Evolutionary conservation across 2,113 vertebrate species (phyloP).

Genomic region (Tragulus kanchil): DNA sequence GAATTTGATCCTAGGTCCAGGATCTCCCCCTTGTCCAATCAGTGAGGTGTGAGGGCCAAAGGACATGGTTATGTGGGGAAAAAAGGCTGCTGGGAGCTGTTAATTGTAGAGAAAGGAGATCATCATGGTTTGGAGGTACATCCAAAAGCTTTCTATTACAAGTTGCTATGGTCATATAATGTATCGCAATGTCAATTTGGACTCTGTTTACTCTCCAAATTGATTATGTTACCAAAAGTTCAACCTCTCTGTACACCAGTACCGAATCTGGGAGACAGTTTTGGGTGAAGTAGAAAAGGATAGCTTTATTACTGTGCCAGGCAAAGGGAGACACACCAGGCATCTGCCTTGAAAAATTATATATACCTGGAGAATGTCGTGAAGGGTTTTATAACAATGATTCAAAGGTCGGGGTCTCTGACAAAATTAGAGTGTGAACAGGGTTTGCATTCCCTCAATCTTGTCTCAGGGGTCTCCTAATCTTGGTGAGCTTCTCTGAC

Average conservation of each 20-base stretch:
- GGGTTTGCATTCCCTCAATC: not conserved
- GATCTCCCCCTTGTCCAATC: not conserved
- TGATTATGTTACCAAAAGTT: not conserved
- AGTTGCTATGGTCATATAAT: not conserved
- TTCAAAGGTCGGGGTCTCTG: too few relatives aligned
- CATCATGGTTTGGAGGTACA: not conserved
- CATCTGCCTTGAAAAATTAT: not conserved
- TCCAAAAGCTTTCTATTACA: not conserved
- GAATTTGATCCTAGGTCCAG: not conserved
- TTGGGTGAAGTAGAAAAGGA: not conserved
- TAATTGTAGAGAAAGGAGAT: not conserved
- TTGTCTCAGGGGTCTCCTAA: not conserved
- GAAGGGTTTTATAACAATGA: too few relatives aligned
- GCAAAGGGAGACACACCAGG: not conserved
- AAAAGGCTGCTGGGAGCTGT: not conserved
- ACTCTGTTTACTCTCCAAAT: not conserved
- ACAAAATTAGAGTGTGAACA: not conserved
- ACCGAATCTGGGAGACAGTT: not conserved
- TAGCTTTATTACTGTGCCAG: not conserved
- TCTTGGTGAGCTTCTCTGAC: not conserved
- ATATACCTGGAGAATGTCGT: not conserved
- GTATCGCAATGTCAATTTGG: not conserved
- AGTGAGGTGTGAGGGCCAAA: not conserved
- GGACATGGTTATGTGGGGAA: not conserved
- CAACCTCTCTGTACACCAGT: not conserved